These are phyloP conservation scores for Eudemis profundana DNA, from an alignment of 2,888 invertebrate species.

Conservation along the genomic window DNA sequence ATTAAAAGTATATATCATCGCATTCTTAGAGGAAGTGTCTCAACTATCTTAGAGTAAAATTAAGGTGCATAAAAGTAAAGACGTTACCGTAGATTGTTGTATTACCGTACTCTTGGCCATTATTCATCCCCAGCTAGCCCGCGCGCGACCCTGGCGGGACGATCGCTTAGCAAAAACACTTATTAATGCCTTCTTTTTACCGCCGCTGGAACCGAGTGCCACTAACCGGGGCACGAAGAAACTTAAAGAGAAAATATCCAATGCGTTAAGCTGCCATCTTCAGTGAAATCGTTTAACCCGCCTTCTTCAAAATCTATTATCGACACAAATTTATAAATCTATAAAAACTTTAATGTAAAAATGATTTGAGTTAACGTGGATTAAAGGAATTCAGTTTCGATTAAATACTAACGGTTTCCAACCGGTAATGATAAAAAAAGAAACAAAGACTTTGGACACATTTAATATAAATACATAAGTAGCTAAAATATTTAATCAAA, in stretches of 20 bases:
- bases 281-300: conserved; percentile 19
- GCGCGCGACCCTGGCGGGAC: conserved; percentile 12
- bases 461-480: no score
- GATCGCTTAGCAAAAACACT: conserved; percentile 29
- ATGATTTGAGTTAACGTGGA: not conserved
- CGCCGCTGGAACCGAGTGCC: conserved; percentile 16
- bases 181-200: conserved; percentile 30
- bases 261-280: conserved; percentile 22
- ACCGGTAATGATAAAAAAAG: no score
- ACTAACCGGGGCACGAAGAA: conserved; percentile 11
- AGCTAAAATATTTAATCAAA: no score
- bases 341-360: not conserved
- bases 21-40: no score
- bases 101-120: conserved; percentile 14
- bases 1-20: no score
- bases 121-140: conserved; percentile 15
- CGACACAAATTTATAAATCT: not conserved
- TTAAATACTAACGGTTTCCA: no score
- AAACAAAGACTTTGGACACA: no score
- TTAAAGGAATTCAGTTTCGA: not conserved
- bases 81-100: conserved; percentile 16
- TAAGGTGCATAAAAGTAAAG: not conserved
- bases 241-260: conserved; percentile 22
- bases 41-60: no score
- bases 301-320: conserved; percentile 6